Base-by-base conservation (phyloP, 1,140 invertebrate species). In the Anastatus disparis region DNA sequence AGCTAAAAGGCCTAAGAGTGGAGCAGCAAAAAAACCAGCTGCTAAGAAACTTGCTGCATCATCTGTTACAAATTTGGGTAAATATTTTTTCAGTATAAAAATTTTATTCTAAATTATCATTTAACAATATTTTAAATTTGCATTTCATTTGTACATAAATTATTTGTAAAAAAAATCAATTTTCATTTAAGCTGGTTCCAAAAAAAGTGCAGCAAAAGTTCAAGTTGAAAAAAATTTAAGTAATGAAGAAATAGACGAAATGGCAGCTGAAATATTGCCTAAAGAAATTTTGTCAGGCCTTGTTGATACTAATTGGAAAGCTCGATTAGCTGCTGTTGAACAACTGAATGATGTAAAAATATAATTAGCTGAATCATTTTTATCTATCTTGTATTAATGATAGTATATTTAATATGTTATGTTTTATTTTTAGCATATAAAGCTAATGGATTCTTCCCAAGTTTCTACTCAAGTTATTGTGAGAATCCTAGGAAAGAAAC, bases 231-330 rank as follows among this genome's bases (percentile, higher is more conserved):
- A 70, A 79, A 87, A 81, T 76, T 78, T 56, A 26, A 85, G 61
- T 74, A 79, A 71, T 66, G 93, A 95, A 72, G 93, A 93, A 74
- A 90, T 93, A 2, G 89, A 91, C 68, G 90, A 90, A 72, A 90
- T 91, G 79, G 90, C 91, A 7, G 82, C 85, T 27, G 89, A 89
- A 65, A 78, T 93, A 1, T 81, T 95, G 4, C 81, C 90, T 9
- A 78, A 84, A 2, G 91, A 93, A 38, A 81, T 90, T 26, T 77
- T 94, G n/a, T 82, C 82, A 75, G 93, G 92, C 61, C 83, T 97
- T 7, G 84, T 86, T 1, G 94, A 95, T 83, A 79, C 88, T 61
- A 95, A 95, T 81, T 97, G 95, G 95, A 97, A 97, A 85, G 92
- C 86, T 42, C 89, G 95, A 55, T 84, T 97, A n/a, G 84, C 88